Percentiles rank a stretch among this genome's conserved stretches.
Evolutionary conservation across 92 coral and sea anemone species (phyloP).

Genomic region (Diadumene lineata): DNA sequence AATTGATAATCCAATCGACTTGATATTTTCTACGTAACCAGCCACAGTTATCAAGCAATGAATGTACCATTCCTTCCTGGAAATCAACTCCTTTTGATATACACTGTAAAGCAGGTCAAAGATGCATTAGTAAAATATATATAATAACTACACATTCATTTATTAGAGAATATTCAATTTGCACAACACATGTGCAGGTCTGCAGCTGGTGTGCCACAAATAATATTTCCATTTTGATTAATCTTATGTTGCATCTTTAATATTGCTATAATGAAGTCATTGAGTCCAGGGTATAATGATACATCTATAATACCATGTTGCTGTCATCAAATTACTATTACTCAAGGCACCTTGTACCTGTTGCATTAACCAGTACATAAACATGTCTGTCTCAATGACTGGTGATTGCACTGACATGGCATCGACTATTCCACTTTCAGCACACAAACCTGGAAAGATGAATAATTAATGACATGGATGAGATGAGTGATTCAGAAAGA

Average conservation of each 20-base stretch:
- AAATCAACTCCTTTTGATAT: slow-evolving; percentile 20
- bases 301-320: background rate
- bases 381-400: slow-evolving; percentile 16
- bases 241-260: no score
- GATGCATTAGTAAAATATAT: background rate
- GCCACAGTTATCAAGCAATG: slow-evolving; percentile 17
- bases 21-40: background rate
- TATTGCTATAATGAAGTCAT: background rate
- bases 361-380: slow-evolving; percentile 19
- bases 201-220: no score
- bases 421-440: slow-evolving; percentile 15
- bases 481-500: no score
- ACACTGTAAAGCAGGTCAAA: background rate
- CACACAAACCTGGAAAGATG: slow-evolving; percentile 14
- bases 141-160: no score
- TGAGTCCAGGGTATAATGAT: background rate
- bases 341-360: slow-evolving; percentile 9
- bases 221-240: background rate
- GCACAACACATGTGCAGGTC: no score
- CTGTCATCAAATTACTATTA: background rate
- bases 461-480: no score
- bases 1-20: slow-evolving; percentile 23
- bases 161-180: no score
- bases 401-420: slow-evolving; percentile 21
- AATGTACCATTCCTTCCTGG: slow-evolving; percentile 12